Base-by-base conservation (phyloP, 2,888 invertebrate genomes). In the Ecliptopera silaceata region DNA sequence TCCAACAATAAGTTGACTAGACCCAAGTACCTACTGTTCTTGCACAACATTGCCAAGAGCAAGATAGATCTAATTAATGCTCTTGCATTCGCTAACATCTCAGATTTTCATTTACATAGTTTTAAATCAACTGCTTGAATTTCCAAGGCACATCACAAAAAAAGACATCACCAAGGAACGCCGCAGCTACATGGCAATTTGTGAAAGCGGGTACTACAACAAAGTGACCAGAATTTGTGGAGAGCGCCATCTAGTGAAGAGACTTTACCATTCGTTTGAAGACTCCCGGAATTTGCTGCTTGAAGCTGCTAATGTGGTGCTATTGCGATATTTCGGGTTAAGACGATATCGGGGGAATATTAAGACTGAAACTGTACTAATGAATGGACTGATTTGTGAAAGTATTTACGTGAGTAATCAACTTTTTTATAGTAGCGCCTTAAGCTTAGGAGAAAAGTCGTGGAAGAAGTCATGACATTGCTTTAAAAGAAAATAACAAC, bases 231-330 rank as follows among this genome's bases (percentile, higher is more conserved):
- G 89, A 41, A 79, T 80, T 42, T 91, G 92, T 65, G 91, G 88
- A 0, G 84, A 88, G 1, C 80, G 86, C 36, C 79, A 84, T 56
- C 72, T 85, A 38, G 82, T 87, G 26, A 88, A 91, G 59, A 85
- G 90, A 44, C 83, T 87, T 56, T 92, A 93, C 67, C 92, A 93
- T 70, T 78, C 88, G 31, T 87, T 93, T 48, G 81, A 84, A 38
- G 84, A 82, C 18, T 84, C 92, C n/a, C 81, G 79, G 47, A 80
- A 92, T 65, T 87, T 93, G 58, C 77, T 94, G 46, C 87, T 93
- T n/a, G 94, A 94, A 84, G 94, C 93, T 29, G 92, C 93, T 6
- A 94, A 92, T 77, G 82, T 94, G 56, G 74, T 94, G 11, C 74
- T 94, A 13, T 81, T 94, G 77, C 86, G 94, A 61, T 94, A 93